Conservation (phyloP, 2,888 invertebrate genomes). For the Hemaris fuciformis region DNA sequence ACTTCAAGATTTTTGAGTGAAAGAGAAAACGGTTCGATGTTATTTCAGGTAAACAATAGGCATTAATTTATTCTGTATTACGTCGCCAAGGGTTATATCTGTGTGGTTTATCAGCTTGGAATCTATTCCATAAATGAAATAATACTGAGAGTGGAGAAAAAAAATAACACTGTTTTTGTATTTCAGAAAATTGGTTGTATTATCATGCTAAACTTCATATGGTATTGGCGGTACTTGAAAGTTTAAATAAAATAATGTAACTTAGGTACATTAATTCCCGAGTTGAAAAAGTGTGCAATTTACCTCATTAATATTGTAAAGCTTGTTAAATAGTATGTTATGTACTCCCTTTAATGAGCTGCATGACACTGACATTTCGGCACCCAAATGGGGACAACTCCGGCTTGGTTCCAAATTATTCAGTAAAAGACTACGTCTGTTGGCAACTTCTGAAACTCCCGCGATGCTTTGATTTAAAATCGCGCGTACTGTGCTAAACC, state of each 20-base stretch:
- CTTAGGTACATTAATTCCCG: background rate
- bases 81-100: too few relatives aligned
- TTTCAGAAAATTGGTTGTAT: too few relatives aligned
- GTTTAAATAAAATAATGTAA: background rate
- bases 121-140: too few relatives aligned
- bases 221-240: background rate
- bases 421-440: background rate
- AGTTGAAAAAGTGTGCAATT: background rate
- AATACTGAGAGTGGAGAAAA: too few relatives aligned
- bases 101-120: too few relatives aligned
- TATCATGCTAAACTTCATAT: too few relatives aligned
- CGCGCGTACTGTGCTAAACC: background rate
- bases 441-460: background rate
- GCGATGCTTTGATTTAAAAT: background rate
- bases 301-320: background rate
- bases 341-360: conserved; percentile 12
- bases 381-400: conserved; percentile 33
- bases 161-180: too few relatives aligned
- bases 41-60: background rate
- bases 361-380: conserved; percentile 16
- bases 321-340: conserved; percentile 9
- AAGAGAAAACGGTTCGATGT: background rate
- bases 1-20: background rate
- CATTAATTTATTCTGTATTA: too few relatives aligned
- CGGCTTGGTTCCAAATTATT: conserved; percentile 6